Evolutionary conservation across 2,797 vertebrate genomes (phyloP).

Genomic region (Furcifer pardalis): DNA sequence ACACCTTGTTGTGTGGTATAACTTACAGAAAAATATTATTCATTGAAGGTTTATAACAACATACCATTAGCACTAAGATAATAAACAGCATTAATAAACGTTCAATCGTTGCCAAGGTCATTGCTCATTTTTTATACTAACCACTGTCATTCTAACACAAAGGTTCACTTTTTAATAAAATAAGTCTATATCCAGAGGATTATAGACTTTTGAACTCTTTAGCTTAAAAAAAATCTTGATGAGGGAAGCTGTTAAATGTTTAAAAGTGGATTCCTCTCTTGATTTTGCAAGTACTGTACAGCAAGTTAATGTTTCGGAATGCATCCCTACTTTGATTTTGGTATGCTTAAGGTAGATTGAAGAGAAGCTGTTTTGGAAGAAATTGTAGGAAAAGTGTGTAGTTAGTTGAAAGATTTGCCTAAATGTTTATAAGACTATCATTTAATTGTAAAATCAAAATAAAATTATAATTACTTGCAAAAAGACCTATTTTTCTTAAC

Average conservation of each 20-base stretch:
- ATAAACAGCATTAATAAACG: slow-evolving; percentile 74
- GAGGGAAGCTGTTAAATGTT: slow-evolving; percentile 16
- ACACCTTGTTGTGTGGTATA: slow-evolving; percentile 67
- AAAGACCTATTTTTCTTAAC: not conserved
- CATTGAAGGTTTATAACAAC: slow-evolving; percentile 65
- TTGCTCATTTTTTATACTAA: slow-evolving; percentile 47
- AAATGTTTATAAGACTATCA: not conserved
- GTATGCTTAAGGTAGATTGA: not conserved
- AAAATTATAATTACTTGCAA: not conserved
- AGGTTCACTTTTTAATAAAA: slow-evolving; percentile 56
- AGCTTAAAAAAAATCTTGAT: slow-evolving; percentile 10
- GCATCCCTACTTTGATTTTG: not conserved
- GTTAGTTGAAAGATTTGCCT: not conserved
- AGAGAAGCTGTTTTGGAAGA: slow-evolving; percentile 19
- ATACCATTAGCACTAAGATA: slow-evolving; percentile 70
- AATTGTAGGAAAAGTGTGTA: slow-evolving; percentile 32
- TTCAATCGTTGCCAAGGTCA: slow-evolving; percentile 51
- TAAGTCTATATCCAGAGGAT: slow-evolving; percentile 56
- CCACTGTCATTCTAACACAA: slow-evolving; percentile 60
- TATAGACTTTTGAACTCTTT: slow-evolving; percentile 18
- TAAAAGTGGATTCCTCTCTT: not conserved
- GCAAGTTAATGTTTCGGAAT: slow-evolving; percentile 12
- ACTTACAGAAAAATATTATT: slow-evolving; percentile 70
- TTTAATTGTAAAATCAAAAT: not conserved
- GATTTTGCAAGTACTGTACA: not conserved